A percentile compares a stretch with the other conserved stretches of the same genome.
These are phyloP conservation scores for Scaptomyza hsui DNA, from an alignment of 1,140 invertebrate species.

Conservation along the genomic window DNA sequence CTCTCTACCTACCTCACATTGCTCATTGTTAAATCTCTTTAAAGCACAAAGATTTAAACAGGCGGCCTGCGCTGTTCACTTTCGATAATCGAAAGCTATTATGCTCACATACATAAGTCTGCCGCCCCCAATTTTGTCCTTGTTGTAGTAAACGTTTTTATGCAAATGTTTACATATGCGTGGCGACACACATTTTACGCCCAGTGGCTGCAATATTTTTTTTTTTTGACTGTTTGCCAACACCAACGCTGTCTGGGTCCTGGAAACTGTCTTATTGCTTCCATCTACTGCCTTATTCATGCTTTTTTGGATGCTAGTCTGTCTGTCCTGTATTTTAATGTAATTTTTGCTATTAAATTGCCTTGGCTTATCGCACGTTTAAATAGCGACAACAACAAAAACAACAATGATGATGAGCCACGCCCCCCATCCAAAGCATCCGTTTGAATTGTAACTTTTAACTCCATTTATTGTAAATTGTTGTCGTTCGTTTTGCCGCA, in stretches of 20 bases:
- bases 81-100: conserved; percentile 80
- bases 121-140: conserved; percentile 52
- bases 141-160: conserved; percentile 55
- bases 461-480: conserved; percentile 82
- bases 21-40: background rate
- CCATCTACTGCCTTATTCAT: too few relatives aligned
- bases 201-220: conserved; percentile 58
- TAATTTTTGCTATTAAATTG: conserved; percentile 83
- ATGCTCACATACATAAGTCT: conserved; percentile 75
- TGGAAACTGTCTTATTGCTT: background rate
- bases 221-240: conserved; percentile 74
- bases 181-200: conserved; percentile 67
- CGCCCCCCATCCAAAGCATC: background rate
- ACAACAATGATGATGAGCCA: conserved; percentile 42
- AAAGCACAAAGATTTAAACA: conserved; percentile 8
- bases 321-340: conserved; percentile 76
- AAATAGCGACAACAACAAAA: conserved; percentile 65
- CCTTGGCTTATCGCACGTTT: conserved; percentile 80
- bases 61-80: background rate
- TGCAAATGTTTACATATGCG: conserved; percentile 80
- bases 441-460: conserved; percentile 81
- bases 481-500: conserved; percentile 43
- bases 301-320: conserved; percentile 36
- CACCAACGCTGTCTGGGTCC: conserved; percentile 40
- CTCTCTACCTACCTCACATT: too few relatives aligned